phyloP scores from a whole-genome alignment of 2,797 vertebrate genomes.

The Denticeps clupeoides region DNA sequence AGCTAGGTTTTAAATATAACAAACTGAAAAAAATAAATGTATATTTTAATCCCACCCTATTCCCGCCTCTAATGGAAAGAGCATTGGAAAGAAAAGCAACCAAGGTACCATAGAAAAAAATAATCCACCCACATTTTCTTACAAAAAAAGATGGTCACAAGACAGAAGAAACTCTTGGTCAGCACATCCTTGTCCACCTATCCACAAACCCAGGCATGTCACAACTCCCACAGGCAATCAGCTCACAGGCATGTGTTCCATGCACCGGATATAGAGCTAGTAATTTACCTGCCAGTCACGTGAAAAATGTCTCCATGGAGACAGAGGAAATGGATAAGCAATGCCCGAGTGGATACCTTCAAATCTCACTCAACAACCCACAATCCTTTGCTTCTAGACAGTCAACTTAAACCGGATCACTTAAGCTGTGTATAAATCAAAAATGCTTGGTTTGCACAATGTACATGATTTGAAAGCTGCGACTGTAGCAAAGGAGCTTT shows the following conservation, averaged over 20 bases:
- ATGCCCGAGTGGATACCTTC: no score
- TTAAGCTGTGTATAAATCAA: no score
- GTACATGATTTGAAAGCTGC: no score
- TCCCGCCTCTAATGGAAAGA: slow-evolving; percentile 33
- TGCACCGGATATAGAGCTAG: slow-evolving; percentile 1
- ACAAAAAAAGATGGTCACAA: no score
- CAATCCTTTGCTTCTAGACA: no score
- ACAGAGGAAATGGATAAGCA: not conserved
- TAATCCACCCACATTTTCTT: slow-evolving; percentile 34
- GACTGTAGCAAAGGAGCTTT: no score
- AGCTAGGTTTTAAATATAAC: slow-evolving; percentile 38
- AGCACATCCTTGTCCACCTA: slow-evolving; percentile 35
- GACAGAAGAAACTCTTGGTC: slow-evolving; percentile 37
- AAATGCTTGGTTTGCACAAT: no score
- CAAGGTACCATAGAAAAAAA: no score
- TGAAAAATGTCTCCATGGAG: slow-evolving; percentile 6
- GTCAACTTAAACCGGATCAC: no score
- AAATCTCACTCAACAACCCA: no score
- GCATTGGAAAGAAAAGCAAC: slow-evolving; percentile 51
- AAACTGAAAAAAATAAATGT: no score
- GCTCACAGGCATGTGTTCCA: not conserved
- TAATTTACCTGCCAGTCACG: slow-evolving; percentile 8
- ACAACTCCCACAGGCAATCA: slow-evolving; percentile 6
- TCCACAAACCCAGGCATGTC: slow-evolving; percentile 16
- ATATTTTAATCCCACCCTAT: slow-evolving; percentile 24